Base-by-base conservation (phyloP, 1,140 invertebrate genomes). In the Vanessa tameamea region DNA sequence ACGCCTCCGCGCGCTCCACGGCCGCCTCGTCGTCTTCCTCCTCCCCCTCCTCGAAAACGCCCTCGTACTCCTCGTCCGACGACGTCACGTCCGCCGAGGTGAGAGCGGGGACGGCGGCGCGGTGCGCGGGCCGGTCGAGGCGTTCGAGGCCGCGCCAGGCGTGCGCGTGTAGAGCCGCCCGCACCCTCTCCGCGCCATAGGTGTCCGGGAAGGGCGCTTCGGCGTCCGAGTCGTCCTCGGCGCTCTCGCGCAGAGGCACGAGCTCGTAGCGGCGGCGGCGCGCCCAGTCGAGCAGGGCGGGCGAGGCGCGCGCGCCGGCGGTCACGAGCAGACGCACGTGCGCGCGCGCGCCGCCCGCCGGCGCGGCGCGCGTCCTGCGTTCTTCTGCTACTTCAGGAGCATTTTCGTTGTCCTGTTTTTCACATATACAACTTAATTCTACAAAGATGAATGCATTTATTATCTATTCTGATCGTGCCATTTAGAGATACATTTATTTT, bases 251-350 rank as follows among this genome's bases (percentile, higher is more conserved):
- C 75, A 72, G 63, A 48, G 67, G 63, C 71, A 68, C 71, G 51
- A 64, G 51, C 69, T 75, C 69, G 71, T 72, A 73, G 72, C 50
- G 23, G 78, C 66, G 37, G 57, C 71, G 68, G 64, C 72, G 57
- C 37, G 68, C 68, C 64, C 74, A 68, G 57, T 57, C 59, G 57
- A n/a, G 26, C 8, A 65, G 71, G 47, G 68, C 75, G 57, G 37
- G 64, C 65, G 59, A 12, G 64, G 71, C 53, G 64, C 76, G n/a
- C 73, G 74, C 64, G 59, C 72, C 82, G 76, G 74, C 73, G 76
- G 31, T 20, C 77, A 26, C 14, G 12, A 70, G 23, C 37, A 67
- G 43, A 9, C 61, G 55, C 65, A 73, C 65, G 65, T 14, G 26
- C 7, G 59, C 53, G 48, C 63, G 53, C 50, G 55, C 47, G 74